Evolutionary conservation across 2,797 vertebrate genomes (phyloP).

Genomic region (Malurus leucopterus): DNA sequence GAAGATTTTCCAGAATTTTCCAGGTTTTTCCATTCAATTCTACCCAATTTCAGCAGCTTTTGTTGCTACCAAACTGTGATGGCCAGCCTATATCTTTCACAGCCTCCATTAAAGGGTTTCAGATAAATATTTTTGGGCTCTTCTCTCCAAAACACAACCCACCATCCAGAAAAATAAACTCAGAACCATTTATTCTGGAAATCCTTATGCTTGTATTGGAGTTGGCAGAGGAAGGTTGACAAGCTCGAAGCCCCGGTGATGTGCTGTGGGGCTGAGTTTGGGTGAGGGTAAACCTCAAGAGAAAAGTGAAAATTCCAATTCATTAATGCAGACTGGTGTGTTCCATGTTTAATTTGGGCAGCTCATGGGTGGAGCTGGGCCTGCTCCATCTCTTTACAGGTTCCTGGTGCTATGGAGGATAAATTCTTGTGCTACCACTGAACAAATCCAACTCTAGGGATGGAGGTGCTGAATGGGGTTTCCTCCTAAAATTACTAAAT

Average conservation of each 20-base stretch:
- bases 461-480: not conserved
- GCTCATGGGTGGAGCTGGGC: not conserved
- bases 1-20: not conserved
- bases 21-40: not conserved
- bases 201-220: not conserved
- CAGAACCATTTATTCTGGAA: not conserved
- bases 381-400: not conserved
- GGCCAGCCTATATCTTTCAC: not conserved
- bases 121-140: not conserved
- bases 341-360: not conserved
- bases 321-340: not conserved
- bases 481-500: not conserved
- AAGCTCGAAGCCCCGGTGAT: not conserved
- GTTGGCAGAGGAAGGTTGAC: not conserved
- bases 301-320: not conserved
- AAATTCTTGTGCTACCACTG: not conserved
- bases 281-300: not conserved
- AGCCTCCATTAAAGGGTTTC: not conserved
- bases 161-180: not conserved
- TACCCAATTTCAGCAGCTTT: not conserved
- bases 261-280: not conserved
- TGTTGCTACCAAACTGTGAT: not conserved
- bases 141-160: not conserved
- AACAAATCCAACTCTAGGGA: not conserved
- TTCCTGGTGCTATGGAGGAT: not conserved